Conservation (phyloP, 2,113 vertebrate species). For the Phalacrocorax aristotelis region DNA sequence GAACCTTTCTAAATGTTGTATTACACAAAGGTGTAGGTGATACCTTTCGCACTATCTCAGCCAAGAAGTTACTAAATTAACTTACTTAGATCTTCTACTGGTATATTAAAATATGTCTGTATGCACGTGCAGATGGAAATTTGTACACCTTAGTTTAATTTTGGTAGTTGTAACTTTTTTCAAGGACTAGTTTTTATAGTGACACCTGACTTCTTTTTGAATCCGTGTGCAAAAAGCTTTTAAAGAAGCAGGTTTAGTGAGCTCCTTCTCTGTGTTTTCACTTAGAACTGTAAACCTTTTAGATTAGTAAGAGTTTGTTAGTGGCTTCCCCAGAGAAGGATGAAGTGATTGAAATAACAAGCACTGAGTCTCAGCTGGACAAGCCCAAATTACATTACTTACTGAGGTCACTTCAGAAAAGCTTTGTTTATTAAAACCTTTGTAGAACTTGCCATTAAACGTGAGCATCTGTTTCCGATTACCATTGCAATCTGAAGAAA, state of each 20-base stretch:
- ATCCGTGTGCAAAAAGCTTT: neutral
- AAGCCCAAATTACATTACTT: neutral
- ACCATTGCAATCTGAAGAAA: constrained; percentile 1
- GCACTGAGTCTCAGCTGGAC: neutral
- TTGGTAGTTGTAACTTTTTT: neutral
- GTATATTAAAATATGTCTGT: neutral
- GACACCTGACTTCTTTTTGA: neutral
- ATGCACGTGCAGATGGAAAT: neutral
- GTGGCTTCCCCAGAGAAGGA: neutral
- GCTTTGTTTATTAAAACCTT: neutral
- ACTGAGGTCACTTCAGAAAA: neutral
- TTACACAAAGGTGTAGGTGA: neutral
- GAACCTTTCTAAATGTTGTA: neutral
- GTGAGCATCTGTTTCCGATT: neutral
- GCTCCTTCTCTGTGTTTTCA: neutral
- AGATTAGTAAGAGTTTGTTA: neutral
- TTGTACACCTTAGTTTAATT: neutral
- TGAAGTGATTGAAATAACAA: neutral
- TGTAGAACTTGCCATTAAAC: neutral
- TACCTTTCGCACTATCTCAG: neutral
- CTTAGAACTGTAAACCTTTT: neutral
- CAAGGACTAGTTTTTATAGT: neutral
- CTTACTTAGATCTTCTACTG: neutral
- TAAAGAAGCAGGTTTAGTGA: neutral
- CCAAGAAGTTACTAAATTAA: neutral